These are phyloP conservation scores for Magallana angulata DNA, from an alignment of 1,140 invertebrate species.

Conservation along the genomic window DNA sequence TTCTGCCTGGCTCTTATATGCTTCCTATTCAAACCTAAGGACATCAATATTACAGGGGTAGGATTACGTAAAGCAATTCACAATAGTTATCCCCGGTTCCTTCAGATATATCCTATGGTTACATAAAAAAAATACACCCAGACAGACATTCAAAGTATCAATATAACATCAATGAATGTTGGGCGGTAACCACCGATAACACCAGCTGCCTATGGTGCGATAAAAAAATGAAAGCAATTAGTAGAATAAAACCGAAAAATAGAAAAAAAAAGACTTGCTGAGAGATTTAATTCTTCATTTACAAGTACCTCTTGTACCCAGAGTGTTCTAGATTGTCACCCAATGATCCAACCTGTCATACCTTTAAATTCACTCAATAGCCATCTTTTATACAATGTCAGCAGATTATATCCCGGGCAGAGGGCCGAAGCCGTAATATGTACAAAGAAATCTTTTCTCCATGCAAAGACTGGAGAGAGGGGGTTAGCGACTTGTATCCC, in stretches of 20 bases:
- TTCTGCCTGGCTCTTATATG: not conserved
- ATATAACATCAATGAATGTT: not conserved
- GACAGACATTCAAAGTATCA: not conserved
- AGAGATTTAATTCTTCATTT: not conserved
- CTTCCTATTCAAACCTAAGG: not conserved
- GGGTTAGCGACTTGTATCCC: not conserved
- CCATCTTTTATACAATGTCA: not conserved
- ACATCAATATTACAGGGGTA: too few species aligned
- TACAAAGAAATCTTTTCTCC: not conserved
- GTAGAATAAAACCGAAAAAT: not conserved
- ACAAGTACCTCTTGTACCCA: not conserved
- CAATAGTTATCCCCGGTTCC: too few species aligned
- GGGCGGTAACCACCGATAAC: not conserved
- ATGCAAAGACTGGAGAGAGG: not conserved
- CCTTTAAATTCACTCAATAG: slow-evolving; percentile 33
- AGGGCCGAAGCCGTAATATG: not conserved
- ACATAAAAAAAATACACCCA: not conserved
- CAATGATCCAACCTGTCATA: not conserved
- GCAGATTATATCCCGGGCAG: slow-evolving; percentile 6
- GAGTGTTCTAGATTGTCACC: slow-evolving; percentile 3
- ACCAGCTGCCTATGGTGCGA: not conserved
- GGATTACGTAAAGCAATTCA: too few species aligned
- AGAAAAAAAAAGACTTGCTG: not conserved
- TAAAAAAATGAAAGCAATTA: too few species aligned
- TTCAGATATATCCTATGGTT: not conserved